Conservation (phyloP, 2,888 invertebrate genomes). For the Caenorhabditis wallacei region DNA sequence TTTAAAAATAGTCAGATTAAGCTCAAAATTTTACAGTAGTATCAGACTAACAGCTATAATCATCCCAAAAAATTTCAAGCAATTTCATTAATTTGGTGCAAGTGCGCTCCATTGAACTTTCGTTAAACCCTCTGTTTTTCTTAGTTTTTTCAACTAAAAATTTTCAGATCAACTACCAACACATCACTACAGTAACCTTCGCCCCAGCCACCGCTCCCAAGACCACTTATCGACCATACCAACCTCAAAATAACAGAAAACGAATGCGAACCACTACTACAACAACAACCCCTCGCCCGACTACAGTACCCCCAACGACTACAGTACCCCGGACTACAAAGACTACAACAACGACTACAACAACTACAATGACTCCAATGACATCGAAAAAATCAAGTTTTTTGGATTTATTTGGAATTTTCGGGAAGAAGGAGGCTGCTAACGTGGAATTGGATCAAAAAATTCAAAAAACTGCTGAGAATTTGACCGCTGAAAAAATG, state of each 20-base stretch:
- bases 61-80: neutral
- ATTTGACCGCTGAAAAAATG: slow-evolving; percentile 10
- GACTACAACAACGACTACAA: slow-evolving; percentile 5
- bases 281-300: neutral
- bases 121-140: neutral
- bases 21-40: neutral
- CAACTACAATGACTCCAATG: slow-evolving; percentile 22
- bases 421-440: slow-evolving; percentile 45
- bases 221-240: slow-evolving; percentile 8
- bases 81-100: neutral
- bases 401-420: slow-evolving; percentile 53
- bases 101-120: slow-evolving; percentile 8
- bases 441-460: slow-evolving; percentile 10
- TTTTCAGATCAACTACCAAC: slow-evolving; percentile 46
- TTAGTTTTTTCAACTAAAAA: neutral
- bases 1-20: neutral
- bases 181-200: slow-evolving; percentile 22
- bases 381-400: slow-evolving; percentile 60
- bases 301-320: slow-evolving; percentile 20
- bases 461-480: slow-evolving; percentile 5
- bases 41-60: neutral
- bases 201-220: neutral
- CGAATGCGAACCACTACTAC: slow-evolving; percentile 43
- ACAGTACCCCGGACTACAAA: slow-evolving; percentile 9
- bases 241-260: slow-evolving; percentile 32